Evolutionary conservation across 1,140 invertebrate genomes (phyloP), one percentile per base, ranked within the genome.

Genomic region (Apis florea): DNA sequence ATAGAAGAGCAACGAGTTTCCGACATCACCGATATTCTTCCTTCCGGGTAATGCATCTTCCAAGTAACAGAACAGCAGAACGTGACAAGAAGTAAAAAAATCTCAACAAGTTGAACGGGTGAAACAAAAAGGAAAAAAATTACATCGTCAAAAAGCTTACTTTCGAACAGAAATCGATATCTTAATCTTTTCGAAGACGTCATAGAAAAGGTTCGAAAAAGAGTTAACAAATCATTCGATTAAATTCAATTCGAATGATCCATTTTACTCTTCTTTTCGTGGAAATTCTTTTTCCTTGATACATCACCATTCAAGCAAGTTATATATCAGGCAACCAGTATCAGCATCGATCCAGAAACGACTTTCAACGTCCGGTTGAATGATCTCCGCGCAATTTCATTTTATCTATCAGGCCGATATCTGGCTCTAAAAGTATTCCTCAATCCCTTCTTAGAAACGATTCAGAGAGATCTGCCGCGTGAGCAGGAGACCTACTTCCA

Each of bases 261-360:
- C 13, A 51, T 24, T 4, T 15, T 24, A 21, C 49, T 47, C 47
- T 15, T 63, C 26, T n/a, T 26, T 3, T 21, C n/a, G 49, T 40
- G 8, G 26, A 19, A 54, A 31, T 74, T 31, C 58, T 61, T 24
- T n/a, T 76, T 84, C 72, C 83, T 84, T 82, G 75, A 82, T 85
- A 83, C 89, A 85, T 88, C 88, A 88, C 89, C 88, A 86, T 47
- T 61, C 87, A 40, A 40, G 89, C 88, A 91, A 91, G 88, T 89
- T 90, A 89, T 91, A 90, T 89, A 91, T 92, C 90, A 92, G 83
- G 75, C 66, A 69, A 73, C 75, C n/a, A n/a, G n/a, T n/a, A 73
- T 82, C 67, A 75, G 68, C 81, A 56, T 40, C 85, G 89, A 91
- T 90, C 90, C 83, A 92, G 90, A 90, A 90, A 90, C 76, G 86